phyloP scores from a whole-genome alignment of 2,888 invertebrate species.

The Druceiella hillmani region DNA sequence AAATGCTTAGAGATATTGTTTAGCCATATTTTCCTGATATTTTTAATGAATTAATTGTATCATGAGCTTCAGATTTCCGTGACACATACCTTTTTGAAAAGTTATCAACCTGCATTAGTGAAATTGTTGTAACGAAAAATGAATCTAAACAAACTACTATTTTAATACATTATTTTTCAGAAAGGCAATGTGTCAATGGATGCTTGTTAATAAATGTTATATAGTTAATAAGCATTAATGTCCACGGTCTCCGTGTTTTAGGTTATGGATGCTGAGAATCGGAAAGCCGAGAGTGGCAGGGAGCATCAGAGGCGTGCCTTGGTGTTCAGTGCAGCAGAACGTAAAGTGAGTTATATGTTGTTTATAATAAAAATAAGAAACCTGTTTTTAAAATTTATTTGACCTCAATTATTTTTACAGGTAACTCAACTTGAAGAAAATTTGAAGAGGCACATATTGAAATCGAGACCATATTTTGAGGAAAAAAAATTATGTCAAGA shows the following conservation, averaged over 20 bases:
- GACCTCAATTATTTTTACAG: slow-evolving; percentile 31
- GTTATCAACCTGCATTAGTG: too few species aligned
- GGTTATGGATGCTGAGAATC: slow-evolving; percentile 91
- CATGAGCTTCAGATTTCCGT: too few species aligned
- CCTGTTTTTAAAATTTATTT: slow-evolving; percentile 6
- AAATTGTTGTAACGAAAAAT: too few species aligned
- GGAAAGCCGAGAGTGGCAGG: slow-evolving; percentile 82
- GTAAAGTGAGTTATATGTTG: slow-evolving; percentile 48
- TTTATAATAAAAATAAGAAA: slow-evolving; percentile 5
- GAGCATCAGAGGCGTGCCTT: slow-evolving; percentile 80
- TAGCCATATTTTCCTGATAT: too few species aligned
- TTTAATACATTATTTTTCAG: too few species aligned
- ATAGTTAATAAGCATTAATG: background rate
- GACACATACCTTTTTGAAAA: too few species aligned
- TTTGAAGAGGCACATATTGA: slow-evolving; percentile 73
- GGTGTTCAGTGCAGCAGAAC: slow-evolving; percentile 76
- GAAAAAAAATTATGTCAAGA: slow-evolving; percentile 83
- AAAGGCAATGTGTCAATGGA: too few species aligned
- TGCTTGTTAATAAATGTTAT: too few species aligned
- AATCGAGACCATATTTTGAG: slow-evolving; percentile 88
- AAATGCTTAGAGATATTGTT: too few species aligned
- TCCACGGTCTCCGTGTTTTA: slow-evolving; percentile 29
- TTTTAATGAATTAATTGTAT: too few species aligned
- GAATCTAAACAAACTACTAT: too few species aligned
- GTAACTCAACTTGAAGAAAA: slow-evolving; percentile 78